Percentiles rank a stretch among this genome's conserved stretches.
Evolutionary conservation across 1,140 invertebrate species (phyloP).

Genomic region (Drosophila repletoides): DNA sequence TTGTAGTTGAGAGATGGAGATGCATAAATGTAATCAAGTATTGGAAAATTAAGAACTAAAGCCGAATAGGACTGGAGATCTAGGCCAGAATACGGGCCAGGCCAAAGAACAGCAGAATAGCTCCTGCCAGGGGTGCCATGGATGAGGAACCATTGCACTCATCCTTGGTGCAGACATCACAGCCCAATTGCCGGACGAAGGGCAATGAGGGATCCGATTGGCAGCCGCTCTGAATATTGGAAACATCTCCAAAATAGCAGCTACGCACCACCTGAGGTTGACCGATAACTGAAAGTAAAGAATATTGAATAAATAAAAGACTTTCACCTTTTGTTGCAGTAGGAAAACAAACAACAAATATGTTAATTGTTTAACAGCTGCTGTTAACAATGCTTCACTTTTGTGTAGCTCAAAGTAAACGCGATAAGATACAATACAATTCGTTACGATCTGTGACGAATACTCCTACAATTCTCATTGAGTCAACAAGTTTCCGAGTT

Average conservation of each 20-base stretch:
- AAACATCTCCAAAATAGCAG: slow-evolving; percentile 71
- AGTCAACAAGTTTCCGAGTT: slow-evolving; percentile 25
- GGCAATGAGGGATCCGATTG: slow-evolving; percentile 67
- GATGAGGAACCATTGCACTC: slow-evolving; percentile 68
- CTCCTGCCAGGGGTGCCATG: slow-evolving; percentile 55
- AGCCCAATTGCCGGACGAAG: slow-evolving; percentile 66
- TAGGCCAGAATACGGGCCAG: slow-evolving; percentile 70
- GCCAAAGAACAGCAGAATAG: slow-evolving; percentile 65
- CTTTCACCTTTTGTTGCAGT: slow-evolving; percentile 39
- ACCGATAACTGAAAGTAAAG: slow-evolving; percentile 54
- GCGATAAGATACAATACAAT: neutral
- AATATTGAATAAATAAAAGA: slow-evolving; percentile 6
- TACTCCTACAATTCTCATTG: neutral
- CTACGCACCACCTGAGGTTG: slow-evolving; percentile 67
- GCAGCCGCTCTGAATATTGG: slow-evolving; percentile 59
- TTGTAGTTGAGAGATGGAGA: slow-evolving; percentile 21
- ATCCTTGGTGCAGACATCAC: slow-evolving; percentile 74
- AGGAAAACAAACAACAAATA: slow-evolving; percentile 13
- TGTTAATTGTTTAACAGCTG: slow-evolving; percentile 9
- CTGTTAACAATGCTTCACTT: slow-evolving; percentile 17
- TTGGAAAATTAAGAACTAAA: slow-evolving; percentile 32
- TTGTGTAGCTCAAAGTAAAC: neutral
- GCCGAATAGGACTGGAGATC: slow-evolving; percentile 26
- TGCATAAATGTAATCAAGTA: slow-evolving; percentile 22
- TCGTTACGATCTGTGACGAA: slow-evolving; percentile 15